A percentile compares a stretch with the other conserved stretches of the same genome.
Conservation (phyloP, 2,113 vertebrate species). For the Xiphias gladius region DNA sequence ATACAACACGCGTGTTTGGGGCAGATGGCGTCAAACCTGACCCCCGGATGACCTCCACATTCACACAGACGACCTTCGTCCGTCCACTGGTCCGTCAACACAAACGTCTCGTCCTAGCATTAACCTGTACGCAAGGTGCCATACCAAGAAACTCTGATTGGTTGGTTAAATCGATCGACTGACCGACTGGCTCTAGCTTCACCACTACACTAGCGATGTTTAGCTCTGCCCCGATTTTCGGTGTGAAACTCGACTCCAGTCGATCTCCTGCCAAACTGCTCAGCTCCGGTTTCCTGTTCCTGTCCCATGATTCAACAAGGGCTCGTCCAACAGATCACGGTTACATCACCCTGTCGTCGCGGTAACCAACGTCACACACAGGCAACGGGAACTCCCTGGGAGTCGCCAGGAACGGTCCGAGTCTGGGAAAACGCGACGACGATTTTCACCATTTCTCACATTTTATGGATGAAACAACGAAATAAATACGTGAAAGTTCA, state of each 20-base stretch:
- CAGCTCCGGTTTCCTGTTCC: conserved; percentile 49
- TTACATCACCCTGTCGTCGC: conserved; percentile 47
- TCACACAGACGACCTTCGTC: too few species aligned
- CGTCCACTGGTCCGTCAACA: too few species aligned
- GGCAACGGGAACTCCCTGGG: neutral
- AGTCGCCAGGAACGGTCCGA: conserved; percentile 5
- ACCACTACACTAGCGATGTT: too few species aligned
- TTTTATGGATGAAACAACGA: neutral
- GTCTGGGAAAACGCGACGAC: too few species aligned
- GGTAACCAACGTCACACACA: conserved; percentile 29
- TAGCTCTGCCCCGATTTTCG: neutral
- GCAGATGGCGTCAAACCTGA: too few species aligned
- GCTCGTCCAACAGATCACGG: conserved; percentile 10
- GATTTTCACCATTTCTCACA: too few species aligned
- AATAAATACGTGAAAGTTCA: neutral
- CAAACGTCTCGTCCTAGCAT: too few species aligned
- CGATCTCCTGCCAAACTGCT: neutral
- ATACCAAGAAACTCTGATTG: neutral
- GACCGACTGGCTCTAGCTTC: neutral
- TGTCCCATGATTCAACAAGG: conserved; percentile 23
- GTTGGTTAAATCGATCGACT: neutral
- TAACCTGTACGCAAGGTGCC: too few species aligned
- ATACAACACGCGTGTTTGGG: too few species aligned
- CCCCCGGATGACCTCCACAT: too few species aligned
- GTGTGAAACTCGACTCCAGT: conserved; percentile 49